Base-by-base conservation (phyloP, 30 jellyfish, hydroid and myxozoan genomes). In the Turritopsis dohrnii region DNA sequence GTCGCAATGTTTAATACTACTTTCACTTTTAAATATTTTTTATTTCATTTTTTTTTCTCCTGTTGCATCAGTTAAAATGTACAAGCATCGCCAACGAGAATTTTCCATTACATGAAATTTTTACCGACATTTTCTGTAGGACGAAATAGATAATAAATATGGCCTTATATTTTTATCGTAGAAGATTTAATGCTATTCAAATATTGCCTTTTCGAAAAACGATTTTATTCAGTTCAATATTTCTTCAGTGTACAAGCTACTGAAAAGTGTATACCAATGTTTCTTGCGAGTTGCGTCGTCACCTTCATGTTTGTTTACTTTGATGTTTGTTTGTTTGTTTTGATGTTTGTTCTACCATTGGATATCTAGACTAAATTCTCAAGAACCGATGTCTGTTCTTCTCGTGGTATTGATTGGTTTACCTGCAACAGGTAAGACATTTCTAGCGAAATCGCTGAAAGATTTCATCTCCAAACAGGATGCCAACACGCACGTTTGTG, bases 341-440 rank as follows among this genome's bases (percentile, higher is more conserved):
- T 41, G 60, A 41, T 41, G 60, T 41, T n/a, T 41, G 60, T 41
- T 41, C 13, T n/a, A n/a, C n/a, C n/a, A n/a, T n/a, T n/a, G n/a
- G n/a, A n/a, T n/a, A n/a, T n/a, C n/a, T n/a, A n/a, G n/a, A n/a
- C n/a, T n/a, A n/a, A n/a, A n/a, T n/a, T n/a, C n/a, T n/a, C n/a
- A n/a, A n/a, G 13, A 28, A 19, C 72, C 16, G 79, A 53, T 80
- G 81, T 17, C 79, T 17, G 87, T 80, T 52, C 21, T 72, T 17
- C 28, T 82, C 0, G 71, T 86, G 0, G 21, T 93, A 19, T 25
- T 93, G 71, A 82, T 92, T 82, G 98, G 98, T 22, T 71, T 93
- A 54, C 98, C 98, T 22, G 98, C 89, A 19, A 95, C 85, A 60
- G 98, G 98, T 20, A 93, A 93, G 69, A 84, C 96, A 8, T 77